A percentile compares a stretch with the other conserved stretches of the same genome.
Conservation (phyloP, 2,888 invertebrate species). For the Syritta pipiens region DNA sequence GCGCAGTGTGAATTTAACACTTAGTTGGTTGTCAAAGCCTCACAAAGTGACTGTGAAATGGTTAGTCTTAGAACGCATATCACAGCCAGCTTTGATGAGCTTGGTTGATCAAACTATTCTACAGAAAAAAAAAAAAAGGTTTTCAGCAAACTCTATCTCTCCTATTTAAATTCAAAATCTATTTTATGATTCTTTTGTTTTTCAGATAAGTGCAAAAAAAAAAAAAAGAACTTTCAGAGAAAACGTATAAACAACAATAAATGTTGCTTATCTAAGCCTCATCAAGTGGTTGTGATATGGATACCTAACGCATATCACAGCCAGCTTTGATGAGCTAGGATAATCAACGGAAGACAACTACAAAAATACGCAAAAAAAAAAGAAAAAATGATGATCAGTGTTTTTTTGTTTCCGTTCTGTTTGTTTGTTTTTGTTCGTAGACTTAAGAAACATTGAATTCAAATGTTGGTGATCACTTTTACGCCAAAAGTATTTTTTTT, state of each 20-base stretch:
- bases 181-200: too few relatives aligned
- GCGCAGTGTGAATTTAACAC: conserved; percentile 36
- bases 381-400: too few relatives aligned
- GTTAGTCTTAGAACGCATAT: conserved; percentile 84
- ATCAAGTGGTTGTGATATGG: conserved; percentile 94
- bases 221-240: not conserved
- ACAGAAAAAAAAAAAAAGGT: not conserved
- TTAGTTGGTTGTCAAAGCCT: conserved; percentile 77
- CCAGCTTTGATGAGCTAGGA: conserved; percentile 96
- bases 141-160: not conserved
- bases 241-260: conserved; percentile 60
- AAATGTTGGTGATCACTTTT: conserved; percentile 27
- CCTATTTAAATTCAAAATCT: too few relatives aligned
- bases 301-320: conserved; percentile 92
- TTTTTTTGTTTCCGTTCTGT: too few relatives aligned
- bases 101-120: conserved; percentile 78
- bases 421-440: not conserved
- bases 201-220: not conserved
- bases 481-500: conserved; percentile 34
- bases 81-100: conserved; percentile 99
- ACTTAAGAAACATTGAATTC: conserved; percentile 12
- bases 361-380: too few relatives aligned
- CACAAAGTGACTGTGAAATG: conserved; percentile 94
- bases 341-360: conserved; percentile 78
- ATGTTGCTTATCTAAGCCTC: conserved; percentile 81